phyloP scores from a whole-genome alignment of 2,113 vertebrate genomes.

The Entomyzon cyanotis region DNA sequence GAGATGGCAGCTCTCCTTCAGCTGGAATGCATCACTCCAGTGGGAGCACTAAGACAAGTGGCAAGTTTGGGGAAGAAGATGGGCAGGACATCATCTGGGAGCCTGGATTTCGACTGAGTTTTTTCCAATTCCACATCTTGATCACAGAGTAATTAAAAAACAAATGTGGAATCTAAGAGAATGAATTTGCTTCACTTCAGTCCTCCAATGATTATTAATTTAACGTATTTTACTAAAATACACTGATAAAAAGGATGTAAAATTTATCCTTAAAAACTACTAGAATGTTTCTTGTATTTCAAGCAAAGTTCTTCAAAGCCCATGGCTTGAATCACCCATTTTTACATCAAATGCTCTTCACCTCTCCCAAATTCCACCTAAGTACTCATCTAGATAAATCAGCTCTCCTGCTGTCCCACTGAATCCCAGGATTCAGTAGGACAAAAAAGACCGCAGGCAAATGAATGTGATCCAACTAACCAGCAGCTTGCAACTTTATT shows the following conservation, averaged over 20 bases:
- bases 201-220: not conserved
- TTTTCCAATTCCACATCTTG: fast-evolving
- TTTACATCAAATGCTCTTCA: not conserved
- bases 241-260: not conserved
- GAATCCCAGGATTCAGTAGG: not conserved
- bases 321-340: not conserved
- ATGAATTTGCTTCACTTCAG: not conserved
- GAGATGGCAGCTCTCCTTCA: not conserved
- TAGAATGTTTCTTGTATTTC: not conserved
- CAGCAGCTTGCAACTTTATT: not conserved
- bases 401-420: not conserved
- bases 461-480: not conserved
- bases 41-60: fast-evolving
- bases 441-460: not conserved
- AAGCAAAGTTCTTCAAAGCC: not conserved
- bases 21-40: fast-evolving
- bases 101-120: not conserved
- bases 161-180: not conserved
- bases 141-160: not conserved
- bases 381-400: not conserved
- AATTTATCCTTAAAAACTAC: not conserved
- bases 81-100: not conserved
- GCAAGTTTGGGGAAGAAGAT: not conserved
- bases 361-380: not conserved
- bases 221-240: fast-evolving